These are phyloP conservation scores for Pecten maximus DNA, from an alignment of 2,888 invertebrate genomes.

Conservation along the genomic window DNA sequence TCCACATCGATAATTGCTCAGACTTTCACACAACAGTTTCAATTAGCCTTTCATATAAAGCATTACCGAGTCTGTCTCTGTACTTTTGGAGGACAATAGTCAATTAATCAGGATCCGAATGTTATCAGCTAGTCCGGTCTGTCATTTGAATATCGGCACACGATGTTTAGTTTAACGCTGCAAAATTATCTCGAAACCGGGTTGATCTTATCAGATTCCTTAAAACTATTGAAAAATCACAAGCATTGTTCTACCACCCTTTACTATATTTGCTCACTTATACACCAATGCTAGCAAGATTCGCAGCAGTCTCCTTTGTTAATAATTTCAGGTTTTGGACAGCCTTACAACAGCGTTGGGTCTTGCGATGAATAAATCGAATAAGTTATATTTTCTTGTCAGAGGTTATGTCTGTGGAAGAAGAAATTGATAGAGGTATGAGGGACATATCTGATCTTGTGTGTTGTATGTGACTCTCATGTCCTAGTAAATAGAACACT, in stretches of 20 bases:
- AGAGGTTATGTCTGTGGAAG: background rate
- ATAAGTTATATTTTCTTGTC: background rate
- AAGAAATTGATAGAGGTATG: background rate
- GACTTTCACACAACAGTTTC: background rate
- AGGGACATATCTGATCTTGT: background rate
- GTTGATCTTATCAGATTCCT: too few species aligned
- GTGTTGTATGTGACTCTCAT: background rate
- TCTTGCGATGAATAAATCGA: background rate
- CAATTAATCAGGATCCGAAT: background rate
- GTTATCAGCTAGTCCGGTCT: background rate
- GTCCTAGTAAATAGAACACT: background rate
- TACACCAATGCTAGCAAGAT: too few species aligned
- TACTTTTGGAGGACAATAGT: background rate
- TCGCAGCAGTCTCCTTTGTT: too few species aligned
- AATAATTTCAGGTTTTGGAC: too few species aligned
- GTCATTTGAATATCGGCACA: background rate
- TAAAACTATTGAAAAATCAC: too few species aligned
- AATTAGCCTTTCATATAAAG: background rate
- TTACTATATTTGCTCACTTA: too few species aligned
- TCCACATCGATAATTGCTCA: background rate
- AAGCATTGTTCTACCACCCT: too few species aligned
- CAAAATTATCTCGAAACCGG: too few species aligned
- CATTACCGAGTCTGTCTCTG: background rate
- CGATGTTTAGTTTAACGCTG: background rate
- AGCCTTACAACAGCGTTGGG: background rate